Conservation (phyloP, 2,797 vertebrate species). For the Clarias pachynema region DNA sequence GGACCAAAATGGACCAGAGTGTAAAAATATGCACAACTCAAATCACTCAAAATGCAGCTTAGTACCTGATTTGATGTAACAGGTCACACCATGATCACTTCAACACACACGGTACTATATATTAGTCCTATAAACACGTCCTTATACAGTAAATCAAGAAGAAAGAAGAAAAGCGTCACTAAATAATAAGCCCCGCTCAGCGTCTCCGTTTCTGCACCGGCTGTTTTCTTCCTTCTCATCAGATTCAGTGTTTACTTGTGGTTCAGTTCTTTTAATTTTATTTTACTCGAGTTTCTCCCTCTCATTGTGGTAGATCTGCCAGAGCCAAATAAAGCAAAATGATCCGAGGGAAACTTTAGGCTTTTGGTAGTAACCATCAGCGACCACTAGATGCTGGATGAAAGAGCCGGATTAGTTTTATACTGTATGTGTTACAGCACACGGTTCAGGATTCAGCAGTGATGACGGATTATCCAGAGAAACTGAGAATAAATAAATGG, state of each 20-base stretch:
- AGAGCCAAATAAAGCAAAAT: background rate
- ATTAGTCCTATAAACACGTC: too few relatives aligned
- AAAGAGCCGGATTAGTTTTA: background rate
- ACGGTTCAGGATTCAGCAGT: background rate
- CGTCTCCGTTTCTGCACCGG: background rate
- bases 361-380: background rate
- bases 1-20: too few relatives aligned
- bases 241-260: constrained; percentile 9
- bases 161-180: background rate
- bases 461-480: background rate
- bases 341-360: background rate
- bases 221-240: constrained; percentile 10
- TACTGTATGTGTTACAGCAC: background rate
- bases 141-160: too few relatives aligned
- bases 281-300: background rate
- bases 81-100: too few relatives aligned
- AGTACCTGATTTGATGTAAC: too few relatives aligned
- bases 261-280: background rate
- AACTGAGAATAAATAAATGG: background rate
- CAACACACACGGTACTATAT: too few relatives aligned
- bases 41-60: too few relatives aligned
- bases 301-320: background rate
- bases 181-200: background rate
- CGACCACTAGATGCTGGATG: constrained; percentile 18
- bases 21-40: too few relatives aligned